Base-by-base conservation (phyloP, 1,140 invertebrate genomes). In the Eurosta solidaginis region DNA sequence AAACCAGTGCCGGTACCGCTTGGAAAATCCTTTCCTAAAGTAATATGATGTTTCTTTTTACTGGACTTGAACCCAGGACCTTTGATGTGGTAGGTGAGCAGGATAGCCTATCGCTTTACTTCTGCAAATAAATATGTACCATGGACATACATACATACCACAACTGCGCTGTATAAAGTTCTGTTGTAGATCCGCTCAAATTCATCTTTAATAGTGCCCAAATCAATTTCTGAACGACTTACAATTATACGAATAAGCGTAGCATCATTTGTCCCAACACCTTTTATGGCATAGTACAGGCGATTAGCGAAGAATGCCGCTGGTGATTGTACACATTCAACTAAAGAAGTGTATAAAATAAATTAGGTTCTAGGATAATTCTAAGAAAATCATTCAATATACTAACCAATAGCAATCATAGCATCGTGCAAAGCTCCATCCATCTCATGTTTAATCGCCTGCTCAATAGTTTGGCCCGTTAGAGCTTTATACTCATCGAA, bases 191-290 rank as follows among this genome's bases (percentile, higher is more conserved):
- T 88, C 3, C 90, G 88, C 83, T 93, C 91, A 86, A 92, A 94
- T 80, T 93, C 92, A 49, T 89, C 84, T 86, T 94, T 93, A 80
- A 95, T 93, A 80, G 90, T 89, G 22, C 87, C 91, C 81, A 95
- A 89, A 88, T 95, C 94, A 68, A 93, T 90, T 89, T 95, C 94
- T 47, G 91, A 91, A 77, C 94, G 90, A 80, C 91, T 91, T 1
- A 94, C 93, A 77, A 95, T 88, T 78, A 95, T 91, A 20, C 94
- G 88, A 74, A 95, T 93, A 73, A 95, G 89, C 1, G 92, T 92
- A 17, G 88, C 85, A 82, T 95, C 94, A 84, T 94, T 90, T 9
- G 94, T 95, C 42, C 93, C 93, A 25, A 90, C 80, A 0, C 93
- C 92, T 79, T 92, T 90, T 92, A 95, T 94, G 10, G 93, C 91